Percentiles rank a stretch among this genome's conserved stretches.
These are phyloP conservation scores for Artemia franciscana DNA, from an alignment of 1,140 invertebrate species.

Conservation along the genomic window DNA sequence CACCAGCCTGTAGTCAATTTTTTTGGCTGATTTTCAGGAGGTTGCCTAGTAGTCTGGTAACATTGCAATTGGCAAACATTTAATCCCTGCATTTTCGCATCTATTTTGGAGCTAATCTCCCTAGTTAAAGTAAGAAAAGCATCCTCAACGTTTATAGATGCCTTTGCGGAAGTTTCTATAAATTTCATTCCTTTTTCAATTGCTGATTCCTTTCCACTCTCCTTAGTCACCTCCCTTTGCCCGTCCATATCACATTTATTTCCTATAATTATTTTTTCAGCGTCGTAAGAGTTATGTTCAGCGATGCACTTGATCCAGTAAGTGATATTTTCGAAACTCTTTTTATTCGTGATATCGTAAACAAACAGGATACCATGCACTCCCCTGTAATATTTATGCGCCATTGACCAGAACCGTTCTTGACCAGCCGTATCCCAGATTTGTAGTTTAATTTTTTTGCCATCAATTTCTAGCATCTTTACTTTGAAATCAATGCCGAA, in stretches of 20 bases:
- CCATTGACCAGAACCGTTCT: conserved; percentile 89
- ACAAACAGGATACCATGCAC: conserved; percentile 91
- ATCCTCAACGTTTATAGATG: conserved; percentile 92
- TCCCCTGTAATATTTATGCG: conserved; percentile 90
- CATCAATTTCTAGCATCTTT: conserved; percentile 92
- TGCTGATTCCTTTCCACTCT: conserved; percentile 88
- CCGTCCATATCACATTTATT: conserved; percentile 92
- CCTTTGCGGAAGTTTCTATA: conserved; percentile 92
- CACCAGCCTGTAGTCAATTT: too few species aligned
- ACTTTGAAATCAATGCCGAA: conserved; percentile 75
- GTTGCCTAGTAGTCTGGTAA: too few species aligned
- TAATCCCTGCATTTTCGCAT: too few species aligned
- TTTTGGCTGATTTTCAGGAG: too few species aligned
- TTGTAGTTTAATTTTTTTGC: conserved; percentile 94
- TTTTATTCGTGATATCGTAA: conserved; percentile 91
- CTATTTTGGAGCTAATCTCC: too few species aligned
- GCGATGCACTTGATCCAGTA: conserved; percentile 48
- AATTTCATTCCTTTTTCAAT: conserved; percentile 89
- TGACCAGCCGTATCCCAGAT: conserved; percentile 97
- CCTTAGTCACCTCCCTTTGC: conserved; percentile 72
- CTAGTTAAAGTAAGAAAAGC: too few species aligned
- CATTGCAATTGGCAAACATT: too few species aligned
- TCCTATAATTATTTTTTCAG: conserved; percentile 27
- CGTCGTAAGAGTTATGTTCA: conserved; percentile 2
- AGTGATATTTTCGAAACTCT: conserved; percentile 83